Conservation (phyloP, 2,113 vertebrate species). For the human (Homo sapiens) region GRCh38 chr11:56585001-56585500, state of each 20-base stretch:
- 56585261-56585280: neutral
- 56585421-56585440: neutral
- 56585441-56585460: no score
- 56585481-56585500: no score
- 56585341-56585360: neutral
- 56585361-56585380: neutral
- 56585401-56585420: neutral
- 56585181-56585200: neutral
- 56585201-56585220: neutral
- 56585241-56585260: no score
- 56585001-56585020: neutral
- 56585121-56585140: no score
- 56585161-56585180: neutral
- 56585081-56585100: neutral
- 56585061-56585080: neutral
- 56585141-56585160: neutral
- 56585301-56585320: neutral
- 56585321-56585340: neutral
- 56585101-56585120: neutral
- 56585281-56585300: neutral
- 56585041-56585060: neutral
- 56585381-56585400: neutral
- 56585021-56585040: neutral
- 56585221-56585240: neutral
- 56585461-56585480: no score